Evolutionary conservation across 2,888 invertebrate genomes (phyloP), one percentile per base, ranked within the genome.

Genomic region (Agriotes lineatus): DNA sequence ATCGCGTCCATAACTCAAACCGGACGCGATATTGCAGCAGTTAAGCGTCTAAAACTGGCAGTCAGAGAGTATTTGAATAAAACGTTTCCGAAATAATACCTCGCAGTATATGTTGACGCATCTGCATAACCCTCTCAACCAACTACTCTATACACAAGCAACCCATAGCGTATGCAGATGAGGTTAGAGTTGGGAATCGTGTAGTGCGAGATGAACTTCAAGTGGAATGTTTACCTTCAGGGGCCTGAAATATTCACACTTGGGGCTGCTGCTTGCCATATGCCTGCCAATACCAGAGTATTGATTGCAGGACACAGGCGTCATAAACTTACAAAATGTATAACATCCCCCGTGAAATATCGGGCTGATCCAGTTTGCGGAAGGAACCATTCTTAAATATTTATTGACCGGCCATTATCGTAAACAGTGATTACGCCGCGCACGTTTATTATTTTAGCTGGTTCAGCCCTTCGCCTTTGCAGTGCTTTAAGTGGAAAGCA

Each of bases 101-200:
- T 33, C 33, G 18, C 52, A 48, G 52, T 52, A 52, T 52, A 30
- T 52, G 52, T 52, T 52, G 33, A 52, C 52, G 52, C 52, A 52
- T 68, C 62, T 68, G 63, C 68, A 63, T 63, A 68, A 58, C 48
- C 62, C 58, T 63, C 68, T 68, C 68, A 57, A 48, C 61, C 52
- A 54, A 61, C 59, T 64, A 64, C 59, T 65, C 64, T 64, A 59
- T 65, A 69, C 57, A 65, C 48, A 60, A 54, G 19, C 56, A 65
- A 54, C 59, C 63, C 54, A 60, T 60, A 61, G 65, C 69, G 33
- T 65, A 69, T 69, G 69, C 65, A 69, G 64, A 69, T 69, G 69
- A 69, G 65, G 64, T 60, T 65, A 69, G 52, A 69, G 69, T 65
- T 69, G 60, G 60, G 65, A 61, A 69, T 65, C 69, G 69, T 69